Evolutionary conservation across 1,140 invertebrate genomes (phyloP).

Genomic region (Drosophila neocordata): DNA sequence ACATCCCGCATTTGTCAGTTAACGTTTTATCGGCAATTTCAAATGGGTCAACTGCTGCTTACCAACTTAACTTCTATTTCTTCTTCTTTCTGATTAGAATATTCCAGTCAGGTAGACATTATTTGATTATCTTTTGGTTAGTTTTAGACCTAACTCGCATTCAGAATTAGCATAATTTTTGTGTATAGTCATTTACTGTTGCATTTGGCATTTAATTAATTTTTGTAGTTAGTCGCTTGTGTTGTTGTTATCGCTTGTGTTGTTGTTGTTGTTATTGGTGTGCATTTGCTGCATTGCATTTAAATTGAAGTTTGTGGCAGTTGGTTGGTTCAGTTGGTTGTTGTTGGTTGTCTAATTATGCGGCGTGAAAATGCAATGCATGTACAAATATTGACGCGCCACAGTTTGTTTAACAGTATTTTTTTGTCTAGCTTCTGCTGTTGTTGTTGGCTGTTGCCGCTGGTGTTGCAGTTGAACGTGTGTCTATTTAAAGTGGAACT

Average conservation of each 20-base stretch:
- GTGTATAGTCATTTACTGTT: conserved; percentile 41
- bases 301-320: conserved; percentile 51
- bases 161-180: conserved; percentile 51
- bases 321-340: conserved; percentile 12
- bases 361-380: conserved; percentile 77
- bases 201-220: conserved; percentile 72
- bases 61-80: background rate
- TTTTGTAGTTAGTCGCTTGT: conserved; percentile 35
- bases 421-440: background rate
- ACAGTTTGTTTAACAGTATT: conserved; percentile 29
- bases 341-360: conserved; percentile 61
- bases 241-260: conserved; percentile 14
- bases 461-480: conserved; percentile 34
- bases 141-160: background rate
- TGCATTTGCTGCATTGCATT: conserved; percentile 49
- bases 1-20: background rate
- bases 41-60: conserved; percentile 57
- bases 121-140: conserved; percentile 14
- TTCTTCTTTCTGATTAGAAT: conserved; percentile 23
- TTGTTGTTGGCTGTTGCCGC: conserved; percentile 25
- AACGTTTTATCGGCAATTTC: conserved; percentile 61
- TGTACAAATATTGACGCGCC: conserved; percentile 73
- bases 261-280: conserved; percentile 20
- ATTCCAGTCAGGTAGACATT: conserved; percentile 49
- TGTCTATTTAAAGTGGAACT: conserved; percentile 70